These are phyloP conservation scores for Arion vulgaris DNA, from an alignment of 1,140 invertebrate species.

Conservation along the genomic window DNA sequence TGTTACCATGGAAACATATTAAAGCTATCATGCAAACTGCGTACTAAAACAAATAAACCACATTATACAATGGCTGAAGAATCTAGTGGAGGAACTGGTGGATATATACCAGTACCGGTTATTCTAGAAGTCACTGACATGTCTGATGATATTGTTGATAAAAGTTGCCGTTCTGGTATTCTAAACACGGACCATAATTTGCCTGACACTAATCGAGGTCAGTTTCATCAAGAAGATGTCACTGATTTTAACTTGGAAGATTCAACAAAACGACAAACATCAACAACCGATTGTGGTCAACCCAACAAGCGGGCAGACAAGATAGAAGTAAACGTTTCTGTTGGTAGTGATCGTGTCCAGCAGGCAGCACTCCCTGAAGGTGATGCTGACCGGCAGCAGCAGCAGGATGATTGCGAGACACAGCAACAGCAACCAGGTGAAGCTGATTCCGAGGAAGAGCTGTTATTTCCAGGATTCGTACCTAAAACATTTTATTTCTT, in stretches of 20 bases:
- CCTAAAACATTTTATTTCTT: conserved; percentile 83
- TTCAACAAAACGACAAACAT: neutral
- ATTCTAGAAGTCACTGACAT: neutral
- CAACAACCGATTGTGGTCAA: neutral
- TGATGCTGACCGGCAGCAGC: neutral
- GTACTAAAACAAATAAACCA: conserved; percentile 12
- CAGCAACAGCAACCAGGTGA: conserved; percentile 37
- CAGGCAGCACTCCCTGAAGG: neutral
- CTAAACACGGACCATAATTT: neutral
- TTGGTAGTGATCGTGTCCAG: neutral
- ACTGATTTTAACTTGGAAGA: neutral
- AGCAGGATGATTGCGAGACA: neutral
- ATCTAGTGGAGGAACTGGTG: conserved; percentile 27
- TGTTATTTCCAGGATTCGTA: conserved; percentile 91
- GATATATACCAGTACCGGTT: conserved; percentile 17
- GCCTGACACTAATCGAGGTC: neutral
- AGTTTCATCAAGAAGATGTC: neutral
- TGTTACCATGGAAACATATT: neutral
- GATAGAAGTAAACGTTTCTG: neutral
- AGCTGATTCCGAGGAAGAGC: conserved; percentile 72
- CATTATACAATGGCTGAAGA: conserved; percentile 43
- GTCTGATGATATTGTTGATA: neutral
- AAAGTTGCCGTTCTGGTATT: neutral
- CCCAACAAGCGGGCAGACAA: neutral
- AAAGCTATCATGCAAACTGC: conserved; percentile 12